phyloP scores from a whole-genome alignment of 2,113 vertebrate species.

The Axis porcinus region DNA sequence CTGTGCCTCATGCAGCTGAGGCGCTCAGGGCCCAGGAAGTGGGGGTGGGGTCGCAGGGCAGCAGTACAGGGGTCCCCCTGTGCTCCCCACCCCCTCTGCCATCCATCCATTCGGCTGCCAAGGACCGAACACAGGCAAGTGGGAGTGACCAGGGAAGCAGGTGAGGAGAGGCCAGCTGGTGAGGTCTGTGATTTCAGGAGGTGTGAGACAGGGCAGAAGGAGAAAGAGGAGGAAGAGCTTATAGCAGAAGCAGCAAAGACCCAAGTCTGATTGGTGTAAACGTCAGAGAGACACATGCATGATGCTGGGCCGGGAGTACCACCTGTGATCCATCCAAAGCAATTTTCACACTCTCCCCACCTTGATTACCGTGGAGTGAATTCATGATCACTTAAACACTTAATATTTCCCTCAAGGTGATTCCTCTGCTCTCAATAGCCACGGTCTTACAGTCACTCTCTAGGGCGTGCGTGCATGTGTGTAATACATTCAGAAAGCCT shows the following conservation, averaged over 20 bases:
- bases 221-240: not conserved
- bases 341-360: not conserved
- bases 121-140: not conserved
- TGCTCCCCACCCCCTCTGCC: not conserved
- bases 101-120: not conserved
- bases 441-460: not conserved
- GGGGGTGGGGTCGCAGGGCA: accelerated
- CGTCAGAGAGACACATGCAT: not conserved
- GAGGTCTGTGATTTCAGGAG: not conserved
- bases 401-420: not conserved
- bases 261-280: not conserved
- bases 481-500: not conserved
- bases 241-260: not conserved
- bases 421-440: not conserved
- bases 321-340: not conserved
- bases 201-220: accelerated
- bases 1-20: not conserved
- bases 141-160: not conserved
- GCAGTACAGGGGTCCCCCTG: not conserved
- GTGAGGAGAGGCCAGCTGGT: not conserved
- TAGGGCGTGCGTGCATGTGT: not conserved
- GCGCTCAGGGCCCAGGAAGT: not conserved
- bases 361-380: not conserved
- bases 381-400: not conserved
- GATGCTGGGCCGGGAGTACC: not conserved